These are phyloP conservation scores for Horisme vitalbata DNA, from an alignment of 2,888 invertebrate species.

Conservation along the genomic window DNA sequence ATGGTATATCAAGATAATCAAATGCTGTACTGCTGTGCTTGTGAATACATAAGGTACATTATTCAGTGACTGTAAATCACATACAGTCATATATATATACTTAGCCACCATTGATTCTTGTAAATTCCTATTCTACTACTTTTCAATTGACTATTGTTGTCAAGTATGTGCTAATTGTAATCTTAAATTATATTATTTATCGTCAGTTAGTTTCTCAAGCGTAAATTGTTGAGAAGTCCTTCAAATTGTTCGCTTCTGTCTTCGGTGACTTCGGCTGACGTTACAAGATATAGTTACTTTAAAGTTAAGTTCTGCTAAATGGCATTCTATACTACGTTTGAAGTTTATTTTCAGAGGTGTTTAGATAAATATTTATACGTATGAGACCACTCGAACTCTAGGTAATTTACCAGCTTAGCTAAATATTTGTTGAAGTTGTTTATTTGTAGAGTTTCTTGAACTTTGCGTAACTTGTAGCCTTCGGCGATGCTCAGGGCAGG, in stretches of 20 bases:
- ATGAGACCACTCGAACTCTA: slow-evolving; percentile 12
- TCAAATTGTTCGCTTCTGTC: slow-evolving; percentile 27
- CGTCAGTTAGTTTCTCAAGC: slow-evolving; percentile 24
- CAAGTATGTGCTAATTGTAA: slow-evolving; percentile 7
- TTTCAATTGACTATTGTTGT: no score
- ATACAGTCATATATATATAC: no score
- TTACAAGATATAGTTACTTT: neutral
- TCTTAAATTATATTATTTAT: slow-evolving; percentile 13
- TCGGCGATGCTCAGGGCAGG: neutral
- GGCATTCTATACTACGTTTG: neutral
- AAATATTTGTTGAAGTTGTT: slow-evolving; percentile 16
- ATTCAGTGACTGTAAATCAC: no score
- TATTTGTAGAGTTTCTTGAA: slow-evolving; percentile 28
- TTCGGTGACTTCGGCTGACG: no score
- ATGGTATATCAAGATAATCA: neutral
- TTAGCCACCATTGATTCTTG: no score
- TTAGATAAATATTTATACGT: slow-evolving; percentile 23
- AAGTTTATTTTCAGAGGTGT: neutral
- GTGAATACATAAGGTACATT: no score
- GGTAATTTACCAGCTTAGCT: slow-evolving; percentile 17
- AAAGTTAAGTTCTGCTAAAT: slow-evolving; percentile 14
- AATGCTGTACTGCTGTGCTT: neutral
- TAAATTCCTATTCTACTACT: no score
- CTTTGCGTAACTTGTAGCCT: slow-evolving; percentile 7
- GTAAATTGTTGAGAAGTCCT: slow-evolving; percentile 22